phyloP scores from a whole-genome alignment of 2,797 vertebrate genomes.

The Atherinosoma microstoma region DNA sequence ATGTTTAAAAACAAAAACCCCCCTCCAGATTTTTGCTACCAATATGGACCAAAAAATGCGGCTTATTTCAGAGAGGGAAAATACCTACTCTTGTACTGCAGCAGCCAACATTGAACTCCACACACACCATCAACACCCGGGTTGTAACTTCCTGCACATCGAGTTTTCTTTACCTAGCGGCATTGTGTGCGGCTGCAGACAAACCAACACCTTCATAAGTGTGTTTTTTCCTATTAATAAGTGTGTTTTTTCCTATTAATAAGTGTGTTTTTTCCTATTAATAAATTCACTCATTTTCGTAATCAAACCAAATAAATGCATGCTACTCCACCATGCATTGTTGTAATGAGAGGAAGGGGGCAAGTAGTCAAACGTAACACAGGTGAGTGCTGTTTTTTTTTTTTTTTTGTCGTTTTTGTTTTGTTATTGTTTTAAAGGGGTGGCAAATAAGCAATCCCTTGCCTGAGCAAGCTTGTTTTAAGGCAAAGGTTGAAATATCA shows the following conservation, averaged over 20 bases:
- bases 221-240: not conserved
- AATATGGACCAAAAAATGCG: conserved; percentile 27
- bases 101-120: conserved; percentile 13
- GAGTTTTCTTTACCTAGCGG: not conserved
- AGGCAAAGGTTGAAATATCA: conserved; percentile 78
- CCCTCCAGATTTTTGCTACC: conserved; percentile 31
- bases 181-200: not conserved
- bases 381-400: conserved; percentile 28
- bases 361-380: conserved; percentile 7
- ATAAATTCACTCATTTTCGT: conserved; percentile 17
- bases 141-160: not conserved
- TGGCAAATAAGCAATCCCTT: conserved; percentile 62
- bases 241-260: no score
- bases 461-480: conserved; percentile 79
- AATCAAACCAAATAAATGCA: conserved; percentile 29
- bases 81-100: conserved; percentile 18
- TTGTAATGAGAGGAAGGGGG: conserved; percentile 3
- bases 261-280: not conserved
- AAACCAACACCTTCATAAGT: conserved; percentile 11
- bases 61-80: not conserved
- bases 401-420: conserved; percentile 16
- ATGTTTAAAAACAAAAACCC: not conserved
- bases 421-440: conserved; percentile 56
- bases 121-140: conserved; percentile 7
- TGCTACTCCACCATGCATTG: conserved; percentile 22